phyloP scores from a whole-genome alignment of 2,797 vertebrate genomes.

The Myotis findleyi region DNA sequence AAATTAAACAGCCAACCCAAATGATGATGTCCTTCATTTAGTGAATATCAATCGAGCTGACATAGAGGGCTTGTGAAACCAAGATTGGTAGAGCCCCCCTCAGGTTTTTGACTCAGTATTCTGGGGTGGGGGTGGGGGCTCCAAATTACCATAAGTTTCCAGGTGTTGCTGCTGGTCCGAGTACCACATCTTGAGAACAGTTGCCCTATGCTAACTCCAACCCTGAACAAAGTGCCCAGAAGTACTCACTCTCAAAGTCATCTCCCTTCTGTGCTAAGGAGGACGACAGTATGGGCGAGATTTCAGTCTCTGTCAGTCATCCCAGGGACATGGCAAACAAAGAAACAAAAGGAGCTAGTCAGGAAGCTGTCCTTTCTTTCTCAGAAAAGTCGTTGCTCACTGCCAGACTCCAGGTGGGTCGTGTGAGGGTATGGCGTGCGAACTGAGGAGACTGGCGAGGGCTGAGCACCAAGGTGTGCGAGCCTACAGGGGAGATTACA shows the following conservation, averaged over 20 bases:
- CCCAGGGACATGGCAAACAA: neutral
- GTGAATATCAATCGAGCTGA: neutral
- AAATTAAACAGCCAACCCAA: neutral
- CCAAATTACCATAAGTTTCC: neutral
- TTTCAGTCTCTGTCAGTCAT: neutral
- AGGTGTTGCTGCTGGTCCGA: neutral
- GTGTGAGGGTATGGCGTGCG: neutral
- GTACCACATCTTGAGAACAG: neutral
- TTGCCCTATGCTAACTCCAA: fast-evolving
- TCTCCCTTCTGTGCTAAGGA: neutral
- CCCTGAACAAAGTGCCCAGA: neutral
- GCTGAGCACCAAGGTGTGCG: neutral
- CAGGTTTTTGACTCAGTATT: too few species aligned
- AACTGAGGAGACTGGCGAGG: neutral
- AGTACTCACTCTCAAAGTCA: neutral
- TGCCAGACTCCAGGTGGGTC: neutral
- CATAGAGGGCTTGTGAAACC: neutral
- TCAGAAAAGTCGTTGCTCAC: neutral
- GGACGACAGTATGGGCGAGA: fast-evolving
- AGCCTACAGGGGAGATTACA: neutral
- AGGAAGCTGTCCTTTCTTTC: neutral
- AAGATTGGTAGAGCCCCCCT: fast-evolving
- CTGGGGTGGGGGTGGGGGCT: neutral
- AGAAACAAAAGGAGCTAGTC: neutral
- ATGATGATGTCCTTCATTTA: neutral